These are phyloP conservation scores for Altica lythri DNA, from an alignment of 2,888 invertebrate species.

Conservation along the genomic window DNA sequence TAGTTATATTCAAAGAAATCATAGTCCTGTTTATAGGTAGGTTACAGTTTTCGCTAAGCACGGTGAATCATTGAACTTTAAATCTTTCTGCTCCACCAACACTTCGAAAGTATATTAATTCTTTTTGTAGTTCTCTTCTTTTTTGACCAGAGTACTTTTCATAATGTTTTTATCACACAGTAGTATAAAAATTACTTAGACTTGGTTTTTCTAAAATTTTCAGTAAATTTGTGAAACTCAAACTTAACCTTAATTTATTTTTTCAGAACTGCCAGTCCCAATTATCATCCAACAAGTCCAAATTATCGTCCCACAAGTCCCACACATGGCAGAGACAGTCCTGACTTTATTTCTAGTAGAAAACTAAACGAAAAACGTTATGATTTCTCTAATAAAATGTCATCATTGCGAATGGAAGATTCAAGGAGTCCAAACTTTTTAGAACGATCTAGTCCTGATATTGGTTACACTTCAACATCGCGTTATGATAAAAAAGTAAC, in stretches of 20 bases:
- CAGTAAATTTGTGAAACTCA: no score
- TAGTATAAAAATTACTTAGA: no score
- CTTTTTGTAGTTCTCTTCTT: no score
- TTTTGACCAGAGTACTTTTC: no score
- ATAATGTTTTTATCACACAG: no score
- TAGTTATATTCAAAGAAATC: constrained; percentile 49
- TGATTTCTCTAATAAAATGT: constrained; percentile 50
- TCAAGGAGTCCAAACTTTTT: constrained; percentile 50
- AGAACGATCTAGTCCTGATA: constrained; percentile 49
- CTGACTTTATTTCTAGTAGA: constrained; percentile 53
- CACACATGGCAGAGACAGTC: constrained; percentile 50
- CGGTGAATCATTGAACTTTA: background rate
- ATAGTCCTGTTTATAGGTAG: constrained; percentile 49
- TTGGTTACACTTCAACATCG: constrained; percentile 44
- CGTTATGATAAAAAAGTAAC: constrained; percentile 48
- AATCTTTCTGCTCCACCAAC: no score
- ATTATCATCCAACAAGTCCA: constrained; percentile 50
- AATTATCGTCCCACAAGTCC: constrained; percentile 31
- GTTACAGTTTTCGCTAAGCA: background rate
- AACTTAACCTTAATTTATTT: no score
- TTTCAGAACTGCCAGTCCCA: constrained; percentile 47
- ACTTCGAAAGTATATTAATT: no score
- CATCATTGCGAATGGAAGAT: constrained; percentile 51
- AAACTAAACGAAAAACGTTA: constrained; percentile 51
- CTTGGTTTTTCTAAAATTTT: no score